Conservation (phyloP, 2,888 invertebrate genomes). For the Cenopis cana region DNA sequence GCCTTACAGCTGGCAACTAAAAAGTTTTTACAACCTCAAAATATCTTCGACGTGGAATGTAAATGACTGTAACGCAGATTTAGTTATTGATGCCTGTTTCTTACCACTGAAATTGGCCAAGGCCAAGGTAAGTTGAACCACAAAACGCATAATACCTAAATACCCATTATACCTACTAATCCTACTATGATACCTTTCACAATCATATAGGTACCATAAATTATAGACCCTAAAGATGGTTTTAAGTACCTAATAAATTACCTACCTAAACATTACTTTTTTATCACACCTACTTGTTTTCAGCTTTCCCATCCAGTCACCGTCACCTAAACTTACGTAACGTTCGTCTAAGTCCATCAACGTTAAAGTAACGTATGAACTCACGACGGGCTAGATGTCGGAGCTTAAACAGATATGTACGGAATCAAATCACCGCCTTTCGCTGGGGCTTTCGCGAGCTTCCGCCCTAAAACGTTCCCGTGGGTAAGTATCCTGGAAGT, state of each 20-base stretch:
- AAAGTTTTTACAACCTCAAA: no score
- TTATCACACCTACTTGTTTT: background rate
- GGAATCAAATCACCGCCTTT: slow-evolving; percentile 64
- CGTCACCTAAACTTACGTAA: slow-evolving; percentile 50
- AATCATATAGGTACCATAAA: no score
- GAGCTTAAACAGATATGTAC: slow-evolving; percentile 67
- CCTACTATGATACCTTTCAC: no score
- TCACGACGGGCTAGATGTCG: slow-evolving; percentile 60
- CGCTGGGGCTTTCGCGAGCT: slow-evolving; percentile 52
- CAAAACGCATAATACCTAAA: no score
- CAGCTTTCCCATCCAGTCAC: background rate
- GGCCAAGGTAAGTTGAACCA: no score
- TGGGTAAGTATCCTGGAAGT: slow-evolving; percentile 38
- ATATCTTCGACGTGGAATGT: no score
- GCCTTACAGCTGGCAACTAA: no score
- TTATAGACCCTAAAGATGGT: background rate
- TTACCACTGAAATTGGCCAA: no score
- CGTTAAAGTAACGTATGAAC: slow-evolving; percentile 69
- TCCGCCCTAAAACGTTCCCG: slow-evolving; percentile 50
- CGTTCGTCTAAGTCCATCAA: slow-evolving; percentile 64
- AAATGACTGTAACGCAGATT: no score
- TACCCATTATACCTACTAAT: no score
- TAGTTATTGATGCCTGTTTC: no score
- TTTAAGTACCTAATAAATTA: background rate
- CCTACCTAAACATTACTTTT: background rate